Base-by-base conservation (phyloP, 2,888 invertebrate species). In the Nipponacmea schrenckii region DNA sequence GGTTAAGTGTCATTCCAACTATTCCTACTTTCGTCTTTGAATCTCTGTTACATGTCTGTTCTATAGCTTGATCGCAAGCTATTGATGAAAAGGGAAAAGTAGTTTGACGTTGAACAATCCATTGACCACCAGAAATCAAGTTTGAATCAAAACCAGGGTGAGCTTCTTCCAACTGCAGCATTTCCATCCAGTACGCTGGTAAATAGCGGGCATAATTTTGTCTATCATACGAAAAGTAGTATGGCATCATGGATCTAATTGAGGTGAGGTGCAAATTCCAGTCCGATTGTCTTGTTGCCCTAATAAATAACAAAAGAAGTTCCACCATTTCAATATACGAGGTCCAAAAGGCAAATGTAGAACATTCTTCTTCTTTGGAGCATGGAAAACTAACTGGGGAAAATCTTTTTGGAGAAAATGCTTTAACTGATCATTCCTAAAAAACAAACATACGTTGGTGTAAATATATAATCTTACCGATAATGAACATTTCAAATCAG, bases 281-380 rank as follows among this genome's bases (percentile, higher is more conserved):
- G 64, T 74, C 39, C 8, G 64, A 48, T 67, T 72, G 67, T 62
- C 74, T 17, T 62, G 68, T 70, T 15, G 72, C 69, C 0, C 72
- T 12, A 12, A 76, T 46, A 26, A 76, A 72, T 2, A 15, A 15
- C 0, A 76, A 65, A 12, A 71, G 45, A 7, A 50, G 50, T 62
- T 62, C 1, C 12, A 73, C 73, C 69, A 75, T 74, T 2, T 74
- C 69, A 24, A 68, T 20, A 50, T 74, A 75, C 0, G 69, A 62
- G 2, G 12, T 31, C 69, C 73, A 74, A 27, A 71, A 73, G 8
- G 62, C 63, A 72, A 70, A 72, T 2, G 64, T 69, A n/a, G 68
- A 63, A 27, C 27, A 24, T 12, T 56, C n/a, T 10, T 56, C 24
- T 56, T n/a, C 8, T 20, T 15, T 56, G 56, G 56, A 56, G 56